Conservation (phyloP, 2,113 vertebrate species). For the Melanerpes aurifrons region DNA sequence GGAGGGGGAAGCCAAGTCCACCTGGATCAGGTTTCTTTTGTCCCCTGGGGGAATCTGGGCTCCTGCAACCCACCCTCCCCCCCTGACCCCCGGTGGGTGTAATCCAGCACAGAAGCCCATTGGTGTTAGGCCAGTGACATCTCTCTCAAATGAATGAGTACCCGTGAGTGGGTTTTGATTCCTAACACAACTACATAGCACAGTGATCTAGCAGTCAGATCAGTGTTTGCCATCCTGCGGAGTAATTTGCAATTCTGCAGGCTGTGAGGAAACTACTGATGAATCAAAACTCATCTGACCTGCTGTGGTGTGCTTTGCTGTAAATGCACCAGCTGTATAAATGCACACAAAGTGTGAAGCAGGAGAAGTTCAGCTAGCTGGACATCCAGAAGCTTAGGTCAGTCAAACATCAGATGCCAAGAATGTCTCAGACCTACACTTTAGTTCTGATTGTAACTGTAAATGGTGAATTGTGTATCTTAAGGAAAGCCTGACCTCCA, state of each 20-base stretch:
- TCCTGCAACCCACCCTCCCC: no score
- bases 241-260: not conserved
- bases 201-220: not conserved
- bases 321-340: not conserved
- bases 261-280: not conserved
- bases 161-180: not conserved
- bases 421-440: rapidly evolving
- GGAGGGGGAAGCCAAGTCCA: no score
- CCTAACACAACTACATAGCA: not conserved
- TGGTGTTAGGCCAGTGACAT: not conserved
- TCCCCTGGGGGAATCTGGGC: no score
- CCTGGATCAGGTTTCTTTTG: no score
- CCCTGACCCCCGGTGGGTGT: no score
- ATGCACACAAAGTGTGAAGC: not conserved
- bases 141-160: not conserved
- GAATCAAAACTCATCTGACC: not conserved
- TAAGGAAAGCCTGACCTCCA: not conserved
- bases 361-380: rapidly evolving
- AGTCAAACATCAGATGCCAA: not conserved
- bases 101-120: not conserved
- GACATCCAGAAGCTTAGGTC: not conserved
- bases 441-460: not conserved
- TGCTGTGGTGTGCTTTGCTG: not conserved
- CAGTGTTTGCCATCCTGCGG: not conserved
- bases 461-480: rapidly evolving